phyloP scores from a whole-genome alignment of 2,113 vertebrate genomes.

The Ranitomeya variabilis region DNA sequence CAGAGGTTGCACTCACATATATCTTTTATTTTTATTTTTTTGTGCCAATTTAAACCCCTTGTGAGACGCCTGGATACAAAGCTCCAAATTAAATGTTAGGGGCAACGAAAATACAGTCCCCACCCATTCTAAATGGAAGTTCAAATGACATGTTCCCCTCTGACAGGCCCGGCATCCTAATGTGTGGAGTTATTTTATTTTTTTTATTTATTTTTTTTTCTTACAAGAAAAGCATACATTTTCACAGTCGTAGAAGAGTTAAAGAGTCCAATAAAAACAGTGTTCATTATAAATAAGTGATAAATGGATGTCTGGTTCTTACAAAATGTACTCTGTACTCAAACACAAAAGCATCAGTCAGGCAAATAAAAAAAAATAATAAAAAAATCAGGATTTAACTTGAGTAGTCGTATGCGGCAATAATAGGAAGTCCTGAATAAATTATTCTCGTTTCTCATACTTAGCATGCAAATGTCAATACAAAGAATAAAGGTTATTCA shows the following conservation, averaged over 20 bases:
- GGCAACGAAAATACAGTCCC: background rate
- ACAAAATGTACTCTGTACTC: constrained; percentile 26
- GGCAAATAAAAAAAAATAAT: constrained; percentile 8
- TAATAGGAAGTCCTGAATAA: constrained; percentile 31
- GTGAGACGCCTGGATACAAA: constrained; percentile 46
- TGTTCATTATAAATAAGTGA: constrained; percentile 47
- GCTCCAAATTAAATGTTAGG: constrained; percentile 37
- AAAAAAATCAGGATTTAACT: background rate
- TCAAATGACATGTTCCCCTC: background rate
- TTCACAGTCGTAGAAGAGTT: constrained; percentile 38
- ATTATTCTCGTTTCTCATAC: constrained; percentile 1
- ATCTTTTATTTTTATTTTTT: constrained; percentile 30
- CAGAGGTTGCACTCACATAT: constrained; percentile 55
- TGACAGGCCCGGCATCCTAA: constrained; percentile 10
- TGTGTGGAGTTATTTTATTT: constrained; percentile 1
- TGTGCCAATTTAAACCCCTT: constrained; percentile 30
- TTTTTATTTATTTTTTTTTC: constrained; percentile 7
- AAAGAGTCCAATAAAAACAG: constrained; percentile 41
- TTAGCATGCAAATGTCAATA: constrained; percentile 43
- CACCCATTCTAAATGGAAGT: background rate
- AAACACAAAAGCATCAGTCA: constrained; percentile 43
- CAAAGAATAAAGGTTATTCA: constrained; percentile 18
- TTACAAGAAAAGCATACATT: constrained; percentile 44
- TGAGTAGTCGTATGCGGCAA: constrained; percentile 33
- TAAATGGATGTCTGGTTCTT: constrained; percentile 23